A percentile compares a stretch with the other conserved stretches of the same genome.
These are phyloP conservation scores for Parelbella ahira DNA, from an alignment of 2,888 invertebrate genomes.

Conservation along the genomic window DNA sequence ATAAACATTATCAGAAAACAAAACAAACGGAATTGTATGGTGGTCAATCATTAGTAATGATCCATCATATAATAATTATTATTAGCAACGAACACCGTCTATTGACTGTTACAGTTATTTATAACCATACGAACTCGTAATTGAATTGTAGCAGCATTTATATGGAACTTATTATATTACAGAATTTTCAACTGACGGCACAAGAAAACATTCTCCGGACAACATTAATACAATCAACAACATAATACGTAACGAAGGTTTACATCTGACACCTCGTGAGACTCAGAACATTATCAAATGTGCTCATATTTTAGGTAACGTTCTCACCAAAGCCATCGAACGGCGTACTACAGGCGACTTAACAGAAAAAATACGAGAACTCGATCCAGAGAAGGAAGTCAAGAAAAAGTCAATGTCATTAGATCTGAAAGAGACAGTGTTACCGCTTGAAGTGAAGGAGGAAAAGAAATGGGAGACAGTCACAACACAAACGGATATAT, in stretches of 20 bases:
- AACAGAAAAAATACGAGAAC: slow-evolving; percentile 38
- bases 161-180: no score
- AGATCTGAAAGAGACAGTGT: slow-evolving; percentile 55
- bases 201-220: slow-evolving; percentile 56
- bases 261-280: slow-evolving; percentile 60
- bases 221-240: slow-evolving; percentile 49
- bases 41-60: no score
- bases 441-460: slow-evolving; percentile 47
- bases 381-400: slow-evolving; percentile 35
- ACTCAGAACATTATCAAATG: slow-evolving; percentile 69
- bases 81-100: no score
- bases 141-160: no score
- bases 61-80: no score
- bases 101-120: no score
- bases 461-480: slow-evolving; percentile 57
- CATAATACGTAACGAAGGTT: slow-evolving; percentile 57
- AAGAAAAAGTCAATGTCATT: slow-evolving; percentile 55
- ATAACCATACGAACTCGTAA: no score
- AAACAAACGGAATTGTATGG: no score
- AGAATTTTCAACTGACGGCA: slow-evolving; percentile 55
- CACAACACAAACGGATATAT: slow-evolving; percentile 71
- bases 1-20: no score
- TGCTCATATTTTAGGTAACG: slow-evolving; percentile 63
- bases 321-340: slow-evolving; percentile 60
- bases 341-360: slow-evolving; percentile 42